phyloP scores from a whole-genome alignment of 2,888 invertebrate species.

The Bellardia bayeri region DNA sequence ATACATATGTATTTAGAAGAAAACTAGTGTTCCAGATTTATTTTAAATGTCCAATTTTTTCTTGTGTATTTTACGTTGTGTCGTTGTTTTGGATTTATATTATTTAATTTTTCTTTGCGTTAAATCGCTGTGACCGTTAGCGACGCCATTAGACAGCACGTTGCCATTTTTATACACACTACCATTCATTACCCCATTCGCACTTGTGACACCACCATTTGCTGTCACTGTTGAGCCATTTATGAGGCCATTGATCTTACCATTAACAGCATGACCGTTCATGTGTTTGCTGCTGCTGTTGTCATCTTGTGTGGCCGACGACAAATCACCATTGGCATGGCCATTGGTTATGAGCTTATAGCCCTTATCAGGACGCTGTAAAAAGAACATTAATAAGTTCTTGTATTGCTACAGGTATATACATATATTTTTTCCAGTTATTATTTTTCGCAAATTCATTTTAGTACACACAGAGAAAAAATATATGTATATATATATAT shows the following conservation, averaged over 20 bases:
- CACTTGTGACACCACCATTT: slow-evolving; percentile 72
- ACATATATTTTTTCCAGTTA: neutral
- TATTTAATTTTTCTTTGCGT: slow-evolving; percentile 84
- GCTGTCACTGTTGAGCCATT: slow-evolving; percentile 71
- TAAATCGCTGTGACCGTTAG: slow-evolving; percentile 78
- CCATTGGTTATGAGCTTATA: slow-evolving; percentile 67
- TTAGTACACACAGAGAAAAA: slow-evolving; percentile 11
- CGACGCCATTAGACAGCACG: slow-evolving; percentile 77
- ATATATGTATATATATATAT: neutral
- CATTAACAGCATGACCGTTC: slow-evolving; percentile 64
- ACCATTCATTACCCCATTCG: slow-evolving; percentile 77
- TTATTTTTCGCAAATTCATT: neutral
- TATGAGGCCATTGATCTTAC: slow-evolving; percentile 75
- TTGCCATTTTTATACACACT: slow-evolving; percentile 78
- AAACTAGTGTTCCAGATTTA: slow-evolving; percentile 46
- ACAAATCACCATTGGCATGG: slow-evolving; percentile 64
- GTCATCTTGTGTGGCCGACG: slow-evolving; percentile 70
- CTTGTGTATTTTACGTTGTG: slow-evolving; percentile 69
- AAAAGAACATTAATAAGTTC: slow-evolving; percentile 79
- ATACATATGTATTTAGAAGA: neutral
- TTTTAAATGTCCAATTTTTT: slow-evolving; percentile 69
- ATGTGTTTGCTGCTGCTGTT: slow-evolving; percentile 71
- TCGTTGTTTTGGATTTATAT: slow-evolving; percentile 79
- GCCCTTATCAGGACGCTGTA: slow-evolving; percentile 77
- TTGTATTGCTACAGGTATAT: slow-evolving; percentile 76